Evolutionary conservation across 1,140 invertebrate species (phyloP).

Genomic region (Zaprionus camerounensis): DNA sequence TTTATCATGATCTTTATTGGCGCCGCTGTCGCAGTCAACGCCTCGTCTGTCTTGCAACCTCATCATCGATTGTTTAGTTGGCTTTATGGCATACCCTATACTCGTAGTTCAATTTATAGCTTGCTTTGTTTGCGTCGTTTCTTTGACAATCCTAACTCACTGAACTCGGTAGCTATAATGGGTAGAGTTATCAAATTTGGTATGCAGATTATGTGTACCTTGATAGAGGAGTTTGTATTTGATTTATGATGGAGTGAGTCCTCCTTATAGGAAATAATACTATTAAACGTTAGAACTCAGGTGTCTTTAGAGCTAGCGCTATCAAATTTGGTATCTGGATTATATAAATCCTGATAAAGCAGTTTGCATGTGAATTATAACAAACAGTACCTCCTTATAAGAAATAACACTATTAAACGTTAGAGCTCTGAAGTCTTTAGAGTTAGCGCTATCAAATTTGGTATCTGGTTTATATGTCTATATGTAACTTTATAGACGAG

Average conservation of each 20-base stretch:
- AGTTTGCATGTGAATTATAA: too few relatives aligned
- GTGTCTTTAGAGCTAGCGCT: background rate
- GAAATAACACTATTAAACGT: too few relatives aligned
- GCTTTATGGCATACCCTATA: slow-evolving; percentile 12
- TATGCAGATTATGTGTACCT: background rate
- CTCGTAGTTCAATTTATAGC: background rate
- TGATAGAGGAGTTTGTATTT: background rate
- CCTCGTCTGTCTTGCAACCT: slow-evolving; percentile 14
- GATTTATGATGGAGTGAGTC: background rate
- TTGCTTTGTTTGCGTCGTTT: background rate
- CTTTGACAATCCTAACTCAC: background rate
- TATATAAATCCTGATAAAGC: too few relatives aligned
- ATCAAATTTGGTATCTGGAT: background rate
- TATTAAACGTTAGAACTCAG: background rate
- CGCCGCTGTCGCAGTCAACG: slow-evolving; percentile 21
- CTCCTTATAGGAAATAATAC: background rate
- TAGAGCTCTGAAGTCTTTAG: too few relatives aligned
- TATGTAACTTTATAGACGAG: too few relatives aligned
- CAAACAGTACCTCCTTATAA: too few relatives aligned
- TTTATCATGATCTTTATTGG: slow-evolving; percentile 66
- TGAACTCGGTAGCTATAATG: background rate
- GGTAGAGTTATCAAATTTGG: background rate
- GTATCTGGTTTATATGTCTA: too few relatives aligned
- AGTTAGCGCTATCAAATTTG: too few relatives aligned
- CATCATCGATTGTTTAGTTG: slow-evolving; percentile 20